Base-by-base conservation (phyloP, 2,113 vertebrate genomes). In the Syngnathus floridae region DNA sequence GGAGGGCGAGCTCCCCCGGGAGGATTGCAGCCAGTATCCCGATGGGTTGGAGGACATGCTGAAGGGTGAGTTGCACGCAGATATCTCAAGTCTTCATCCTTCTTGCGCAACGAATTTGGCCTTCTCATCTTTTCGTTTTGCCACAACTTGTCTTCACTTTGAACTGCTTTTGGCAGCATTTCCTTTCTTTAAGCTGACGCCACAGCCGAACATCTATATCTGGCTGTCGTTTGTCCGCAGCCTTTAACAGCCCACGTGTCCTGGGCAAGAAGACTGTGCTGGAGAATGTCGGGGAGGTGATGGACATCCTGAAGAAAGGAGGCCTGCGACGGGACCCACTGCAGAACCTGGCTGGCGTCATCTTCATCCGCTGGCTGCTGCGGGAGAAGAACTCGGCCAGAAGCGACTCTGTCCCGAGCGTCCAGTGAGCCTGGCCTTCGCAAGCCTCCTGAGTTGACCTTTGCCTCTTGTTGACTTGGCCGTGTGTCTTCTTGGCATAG, bases 271-370 rank as follows among this genome's bases (percentile, higher is more conserved):
- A 88, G 77, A 89, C 79, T 3, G 77, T 75, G 0, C 68, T 92
- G 89, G 92, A 93, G 76, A 83, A 90, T 78, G 74, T 86, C 76
- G 72, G 88, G 5, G 93, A 91, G 1, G 65, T 90, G 10, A 80
- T 92, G 80, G 92, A 94, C 31, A 80, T 89, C 38, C 80, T 94
- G 80, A 93, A 88, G 84, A 93, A 90, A 72, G 89, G 83, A 26
- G 88, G 79, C 65, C 72, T 87, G 0, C 86, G 88, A 35, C 85
- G 88, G 0, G 92, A 93, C 57, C 63, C 76, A 3, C 75, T 43
- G 22, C 86, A 90, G 75, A 91, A 92, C 82, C 83, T 96, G 2
- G 89, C 89, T 0, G 92, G 91, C 1, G 88, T 95, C 51, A 71
- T 68, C 65, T 90, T 91, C 74, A 87, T 95, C 48, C 65, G 81